Conservation (phyloP, 1,140 invertebrate genomes). For the Druon quercuslanigerum region DNA sequence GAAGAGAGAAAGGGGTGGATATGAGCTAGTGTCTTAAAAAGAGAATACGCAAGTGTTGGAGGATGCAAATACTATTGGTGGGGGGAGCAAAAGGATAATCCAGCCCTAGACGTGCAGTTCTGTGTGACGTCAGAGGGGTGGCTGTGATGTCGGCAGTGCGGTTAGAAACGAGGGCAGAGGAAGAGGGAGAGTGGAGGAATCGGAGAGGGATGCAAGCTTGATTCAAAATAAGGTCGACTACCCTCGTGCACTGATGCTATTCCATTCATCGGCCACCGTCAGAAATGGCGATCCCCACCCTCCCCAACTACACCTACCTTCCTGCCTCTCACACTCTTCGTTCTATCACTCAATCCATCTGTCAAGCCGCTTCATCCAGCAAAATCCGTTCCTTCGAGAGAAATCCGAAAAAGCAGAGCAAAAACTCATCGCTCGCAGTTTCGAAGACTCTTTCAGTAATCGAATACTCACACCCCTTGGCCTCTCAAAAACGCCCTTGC, state of each 20-base stretch:
- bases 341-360: slow-evolving; percentile 33
- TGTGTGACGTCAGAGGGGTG: slow-evolving; percentile 63
- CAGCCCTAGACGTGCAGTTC: too few relatives aligned
- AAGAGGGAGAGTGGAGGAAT: slow-evolving; percentile 38
- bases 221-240: slow-evolving; percentile 65
- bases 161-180: slow-evolving; percentile 52
- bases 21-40: background rate
- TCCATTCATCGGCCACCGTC: slow-evolving; percentile 68
- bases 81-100: slow-evolving; percentile 14
- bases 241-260: slow-evolving; percentile 57
- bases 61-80: slow-evolving; percentile 11
- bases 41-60: background rate
- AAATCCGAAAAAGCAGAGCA: background rate
- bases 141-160: slow-evolving; percentile 61
- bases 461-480: slow-evolving; percentile 44
- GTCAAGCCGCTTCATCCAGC: slow-evolving; percentile 11
- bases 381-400: slow-evolving; percentile 36
- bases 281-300: slow-evolving; percentile 35
- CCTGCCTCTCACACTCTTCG: slow-evolving; percentile 10
- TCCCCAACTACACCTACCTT: background rate
- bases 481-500: slow-evolving; percentile 25
- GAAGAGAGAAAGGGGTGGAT: slow-evolving; percentile 24
- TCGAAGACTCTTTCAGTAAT: slow-evolving; percentile 39
- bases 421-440: slow-evolving; percentile 40
- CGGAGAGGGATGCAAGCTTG: slow-evolving; percentile 41